Evolutionary conservation across 2,797 vertebrate species (phyloP), one percentile per base, ranked within the genome.

Genomic region (Microctenopoma steveboyesi): DNA sequence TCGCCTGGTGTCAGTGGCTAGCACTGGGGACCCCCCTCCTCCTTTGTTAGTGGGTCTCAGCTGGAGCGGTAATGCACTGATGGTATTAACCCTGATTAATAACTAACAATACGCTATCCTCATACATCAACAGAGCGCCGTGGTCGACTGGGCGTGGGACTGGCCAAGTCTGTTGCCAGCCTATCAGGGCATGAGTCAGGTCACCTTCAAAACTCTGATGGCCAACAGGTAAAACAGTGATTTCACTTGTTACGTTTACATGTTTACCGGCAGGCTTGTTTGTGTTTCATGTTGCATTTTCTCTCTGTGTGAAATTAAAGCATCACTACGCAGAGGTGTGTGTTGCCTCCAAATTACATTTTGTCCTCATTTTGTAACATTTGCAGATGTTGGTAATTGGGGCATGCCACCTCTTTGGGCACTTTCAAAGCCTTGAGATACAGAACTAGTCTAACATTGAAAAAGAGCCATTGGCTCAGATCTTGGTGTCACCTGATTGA

Each of bases 31-130:
- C 79, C 88, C 85, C 81, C 90, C 89, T 93, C 92, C 93, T 95
- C 90, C 90, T 94, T 95, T 92, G 94, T 96, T 96, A 94, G 94
- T 95, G 90, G 94, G 90, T 94, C 90, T 90, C 95, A 96, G 95
- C 95, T 97, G 96, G 94, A 95, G 93, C 92, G 91, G 94, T 96
- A 95, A 97, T 97, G 95, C 96, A 95, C 94, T 95, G 93, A 94
- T 96, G 92, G 90, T 95, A 95, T 96, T 98, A 97, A 95, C 93
- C 93, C 92, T 96, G 95, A 98, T 98, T 96, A 96, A 98, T 97
- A 96, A 95, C 94, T 95, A 96, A 96, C 94, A 95, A 94, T 93
- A 90, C 87, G 83, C 83, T 93, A 74, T 96, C 93, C 93, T 94
- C 93, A 92, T 99, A 93, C 92, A 94, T 98, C 95, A 95, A 96